Evolutionary conservation across 2,797 vertebrate genomes (phyloP).

Genomic region (Lutjanus campechanus): DNA sequence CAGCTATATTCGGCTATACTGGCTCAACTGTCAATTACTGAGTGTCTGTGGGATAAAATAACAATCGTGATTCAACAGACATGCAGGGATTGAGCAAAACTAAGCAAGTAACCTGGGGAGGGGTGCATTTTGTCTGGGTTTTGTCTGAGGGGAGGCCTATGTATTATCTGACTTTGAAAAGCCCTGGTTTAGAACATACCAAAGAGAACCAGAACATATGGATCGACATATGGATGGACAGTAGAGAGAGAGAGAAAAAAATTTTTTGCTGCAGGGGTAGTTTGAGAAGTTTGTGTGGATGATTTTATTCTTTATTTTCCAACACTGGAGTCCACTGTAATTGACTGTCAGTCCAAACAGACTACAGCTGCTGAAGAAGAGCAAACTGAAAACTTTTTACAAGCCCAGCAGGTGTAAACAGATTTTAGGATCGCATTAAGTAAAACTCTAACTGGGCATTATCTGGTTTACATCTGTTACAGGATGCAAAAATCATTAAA

Average conservation of each 20-base stretch:
- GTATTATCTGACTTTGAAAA: no score
- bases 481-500: constrained; percentile 43
- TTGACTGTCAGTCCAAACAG: neutral
- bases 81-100: no score
- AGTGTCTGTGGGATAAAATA: no score
- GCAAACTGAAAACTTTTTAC: neutral
- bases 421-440: constrained; percentile 15
- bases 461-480: constrained; percentile 36
- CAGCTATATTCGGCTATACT: no score
- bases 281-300: neutral
- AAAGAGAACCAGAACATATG: neutral
- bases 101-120: no score
- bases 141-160: no score
- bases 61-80: no score
- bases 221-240: neutral
- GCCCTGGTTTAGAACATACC: neutral
- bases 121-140: no score
- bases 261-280: neutral
- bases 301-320: constrained; percentile 1
- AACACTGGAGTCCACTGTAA: neutral
- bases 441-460: constrained; percentile 15
- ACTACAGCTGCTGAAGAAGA: neutral
- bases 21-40: no score
- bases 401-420: neutral
- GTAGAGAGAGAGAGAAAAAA: neutral